Base-by-base conservation (phyloP, 2,797 vertebrate species). In the Gouania willdenowi region DNA sequence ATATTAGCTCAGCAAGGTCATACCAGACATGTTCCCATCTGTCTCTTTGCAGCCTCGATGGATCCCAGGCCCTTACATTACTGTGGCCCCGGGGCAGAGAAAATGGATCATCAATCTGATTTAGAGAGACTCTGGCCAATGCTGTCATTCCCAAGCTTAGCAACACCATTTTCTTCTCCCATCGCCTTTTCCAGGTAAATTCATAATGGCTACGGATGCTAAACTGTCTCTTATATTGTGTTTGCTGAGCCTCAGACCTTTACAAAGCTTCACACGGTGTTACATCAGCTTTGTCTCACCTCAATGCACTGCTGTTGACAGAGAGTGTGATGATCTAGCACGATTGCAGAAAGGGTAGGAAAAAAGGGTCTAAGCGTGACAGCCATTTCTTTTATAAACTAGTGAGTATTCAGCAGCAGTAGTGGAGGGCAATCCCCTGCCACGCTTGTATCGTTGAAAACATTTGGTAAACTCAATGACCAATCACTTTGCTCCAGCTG, bases 61-160 rank as follows among this genome's bases (percentile, higher is more conserved):
- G 61, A 78, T 78, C 81, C 66, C 50, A 29, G 64, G 63, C 62
- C 76, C 74, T 71, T 71, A 66, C 76, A 85, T 84, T 78, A 68
- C 75, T 40, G 45, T 58, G 79, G 80, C 79, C 79, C 66, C 54
- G 46, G 77, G 73, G 75, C 83, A 69, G 43, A 33, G 69, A 79
- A 70, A 75, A 87, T 83, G 77, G 63, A 62, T 73, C 81, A 87
- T 89, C 84, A 85, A 86, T 90, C 86, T 82, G 82, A 68, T 78
- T 87, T 82, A 80, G 71, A 46, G 47, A 66, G 59, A 59, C 69
- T 76, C 64, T 42, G 65, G 62, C 66, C 59, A 60, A 42, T 63
- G 61, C 63, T 67, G 73, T 69, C 57, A 71, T 77, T 77, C 64
- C 49, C 55, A 38, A 61, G 61, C 77, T 32, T 60, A 79, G 66